Conservation (phyloP, 2,113 vertebrate species). For the Merops nubicus region DNA sequence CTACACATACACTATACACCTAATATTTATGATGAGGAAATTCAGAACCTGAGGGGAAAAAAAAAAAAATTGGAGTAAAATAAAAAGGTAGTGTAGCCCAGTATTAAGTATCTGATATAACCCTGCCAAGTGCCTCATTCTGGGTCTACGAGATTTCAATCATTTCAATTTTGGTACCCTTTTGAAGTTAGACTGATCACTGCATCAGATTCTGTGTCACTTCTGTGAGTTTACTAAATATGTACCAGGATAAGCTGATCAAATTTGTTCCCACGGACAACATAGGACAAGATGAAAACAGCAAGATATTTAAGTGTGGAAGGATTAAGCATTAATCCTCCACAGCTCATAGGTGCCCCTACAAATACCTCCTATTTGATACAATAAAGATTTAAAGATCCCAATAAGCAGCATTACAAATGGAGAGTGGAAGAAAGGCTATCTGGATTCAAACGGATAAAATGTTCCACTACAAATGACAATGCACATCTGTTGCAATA, state of each 20-base stretch:
- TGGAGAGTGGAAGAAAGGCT: not conserved
- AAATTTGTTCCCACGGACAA: not conserved
- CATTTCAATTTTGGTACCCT: not conserved
- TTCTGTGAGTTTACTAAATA: not conserved
- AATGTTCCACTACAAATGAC: constrained; percentile 7
- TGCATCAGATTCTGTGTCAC: not conserved
- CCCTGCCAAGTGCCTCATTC: not conserved
- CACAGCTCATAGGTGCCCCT: not conserved
- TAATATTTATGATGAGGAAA: not conserved
- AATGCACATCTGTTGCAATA: constrained; percentile 20
- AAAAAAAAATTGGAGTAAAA: not conserved
- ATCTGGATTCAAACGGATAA: constrained; percentile 12
- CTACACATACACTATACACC: not conserved
- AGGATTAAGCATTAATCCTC: not conserved
- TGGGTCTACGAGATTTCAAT: not conserved
- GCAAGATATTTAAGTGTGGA: not conserved
- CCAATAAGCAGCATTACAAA: not conserved
- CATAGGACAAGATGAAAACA: constrained; percentile 3
- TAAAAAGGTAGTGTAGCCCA: not conserved
- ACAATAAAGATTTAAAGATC: not conserved
- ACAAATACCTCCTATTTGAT: constrained; percentile 17
- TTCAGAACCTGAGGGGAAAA: not conserved
- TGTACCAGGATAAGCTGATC: not conserved
- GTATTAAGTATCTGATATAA: not conserved
- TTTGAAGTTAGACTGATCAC: constrained; percentile 22